Evolutionary conservation across 2,888 invertebrate species (phyloP), one percentile per base, ranked within the genome.

Genomic region (Leistus spinibarbis): DNA sequence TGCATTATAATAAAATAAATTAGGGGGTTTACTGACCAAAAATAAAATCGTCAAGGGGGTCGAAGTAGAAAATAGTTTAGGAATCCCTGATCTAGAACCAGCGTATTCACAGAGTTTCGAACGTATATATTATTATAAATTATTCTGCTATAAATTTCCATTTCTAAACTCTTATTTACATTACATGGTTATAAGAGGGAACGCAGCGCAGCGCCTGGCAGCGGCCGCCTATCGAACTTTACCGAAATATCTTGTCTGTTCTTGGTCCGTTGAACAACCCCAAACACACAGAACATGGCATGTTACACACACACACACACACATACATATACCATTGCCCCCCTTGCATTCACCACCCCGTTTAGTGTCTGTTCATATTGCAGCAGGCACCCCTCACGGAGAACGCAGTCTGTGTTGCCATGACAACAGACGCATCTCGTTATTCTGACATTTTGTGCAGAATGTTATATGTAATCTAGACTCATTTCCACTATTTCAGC

Each of bases 81-180:
- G n/a, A n/a, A n/a, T n/a, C n/a, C n/a, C n/a, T n/a, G n/a, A n/a
- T n/a, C n/a, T n/a, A n/a, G 40, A 40, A 40, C 40, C 7, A 40
- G 10, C 40, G 40, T 40, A 7, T 40, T 40, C 40, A 13, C 40
- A 40, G 40, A 1, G 13, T 40, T 10, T 13, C 13, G 40, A 40
- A 13, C 40, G 40, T 40, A 40, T 40, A 40, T 68, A 68, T 68
- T 56, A 56, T 68, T 68, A 68, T 68, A 68, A 68, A 68, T 68
- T 54, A 68, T 68, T 68, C 68, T 57, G 23, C 24, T 68, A 56
- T 68, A 56, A 54, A 68, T 68, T 68, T 68, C 68, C 68, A 54
- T 68, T 68, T 54, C 68, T 56, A 68, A 68, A 68, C 68, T 17
- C 23, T 54, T 68, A 68, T 68, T 68, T 68, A 68, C 56, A 56